Evolutionary conservation across 2,113 vertebrate species (phyloP).

Genomic region (Neogobius melanostomus): DNA sequence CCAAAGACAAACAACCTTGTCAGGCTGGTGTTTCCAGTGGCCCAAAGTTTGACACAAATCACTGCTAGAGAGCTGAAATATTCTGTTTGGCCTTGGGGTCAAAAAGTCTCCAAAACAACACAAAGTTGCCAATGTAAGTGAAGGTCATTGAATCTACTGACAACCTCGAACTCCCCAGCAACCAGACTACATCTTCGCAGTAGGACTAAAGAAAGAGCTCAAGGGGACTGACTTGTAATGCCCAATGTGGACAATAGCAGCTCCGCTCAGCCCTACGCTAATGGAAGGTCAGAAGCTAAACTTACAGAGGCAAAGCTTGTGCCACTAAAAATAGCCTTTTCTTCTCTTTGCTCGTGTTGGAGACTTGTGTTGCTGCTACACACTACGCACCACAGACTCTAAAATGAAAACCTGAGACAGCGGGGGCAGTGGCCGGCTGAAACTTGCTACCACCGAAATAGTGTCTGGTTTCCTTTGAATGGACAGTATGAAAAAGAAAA

Average conservation of each 20-base stretch:
- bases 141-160: too few relatives aligned
- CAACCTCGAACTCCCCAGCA: not conserved
- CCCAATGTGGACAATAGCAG: slow-evolving; percentile 15
- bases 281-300: slow-evolving; percentile 44
- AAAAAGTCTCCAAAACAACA: too few relatives aligned
- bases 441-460: slow-evolving; percentile 35
- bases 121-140: too few relatives aligned
- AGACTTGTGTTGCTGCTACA: slow-evolving; percentile 11
- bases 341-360: slow-evolving; percentile 14
- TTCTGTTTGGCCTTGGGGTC: too few relatives aligned
- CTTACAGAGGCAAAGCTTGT: slow-evolving; percentile 1
- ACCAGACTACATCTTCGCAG: slow-evolving; percentile 26
- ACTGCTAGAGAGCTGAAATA: too few relatives aligned
- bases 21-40: too few relatives aligned
- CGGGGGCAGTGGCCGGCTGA: slow-evolving; percentile 30
- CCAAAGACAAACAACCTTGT: too few relatives aligned
- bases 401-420: slow-evolving; percentile 58
- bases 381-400: slow-evolving; percentile 4
- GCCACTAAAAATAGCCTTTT: slow-evolving; percentile 38
- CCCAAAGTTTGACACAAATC: too few relatives aligned
- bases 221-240: slow-evolving; percentile 19
- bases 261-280: slow-evolving; percentile 11
- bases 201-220: slow-evolving; percentile 10
- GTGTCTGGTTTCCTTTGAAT: slow-evolving; percentile 46
- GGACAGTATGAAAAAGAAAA: not conserved